phyloP scores from a whole-genome alignment of 2,888 invertebrate species.

The Leptinotarsa juncta region DNA sequence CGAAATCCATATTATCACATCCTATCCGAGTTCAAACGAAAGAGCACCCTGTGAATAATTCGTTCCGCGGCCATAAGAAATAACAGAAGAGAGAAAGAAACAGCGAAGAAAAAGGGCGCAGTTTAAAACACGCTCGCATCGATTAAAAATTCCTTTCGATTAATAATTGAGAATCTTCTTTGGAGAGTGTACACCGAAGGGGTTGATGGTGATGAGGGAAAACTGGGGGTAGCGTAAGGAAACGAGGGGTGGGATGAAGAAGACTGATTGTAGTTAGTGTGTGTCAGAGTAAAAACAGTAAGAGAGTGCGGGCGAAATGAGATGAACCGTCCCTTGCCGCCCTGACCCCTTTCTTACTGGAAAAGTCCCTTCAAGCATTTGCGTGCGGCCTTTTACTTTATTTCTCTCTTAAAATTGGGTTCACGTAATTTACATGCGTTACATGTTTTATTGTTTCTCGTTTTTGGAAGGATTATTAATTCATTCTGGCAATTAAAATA shows the following conservation, averaged over 20 bases:
- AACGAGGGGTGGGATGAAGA: slow-evolving; percentile 57
- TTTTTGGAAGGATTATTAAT: slow-evolving; percentile 19
- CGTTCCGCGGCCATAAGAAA: slow-evolving; percentile 41
- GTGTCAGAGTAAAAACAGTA: slow-evolving; percentile 65
- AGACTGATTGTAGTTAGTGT: slow-evolving; percentile 66
- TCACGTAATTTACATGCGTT: slow-evolving; percentile 51
- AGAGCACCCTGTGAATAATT: slow-evolving; percentile 29
- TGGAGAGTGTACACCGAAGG: slow-evolving; percentile 62
- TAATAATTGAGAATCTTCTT: slow-evolving; percentile 65
- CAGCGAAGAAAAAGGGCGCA: slow-evolving; percentile 53
- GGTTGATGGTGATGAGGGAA: slow-evolving; percentile 61
- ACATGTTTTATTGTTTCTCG: slow-evolving; percentile 38
- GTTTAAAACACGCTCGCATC: slow-evolving; percentile 61
- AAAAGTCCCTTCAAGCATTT: slow-evolving; percentile 46
- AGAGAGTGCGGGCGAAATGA: slow-evolving; percentile 77
- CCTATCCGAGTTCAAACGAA: neutral
- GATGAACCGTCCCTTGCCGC: slow-evolving; percentile 70
- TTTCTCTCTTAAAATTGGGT: slow-evolving; percentile 54
- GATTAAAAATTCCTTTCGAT: slow-evolving; percentile 65
- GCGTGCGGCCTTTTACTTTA: slow-evolving; percentile 53
- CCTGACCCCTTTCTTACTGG: slow-evolving; percentile 27
- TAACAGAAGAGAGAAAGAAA: slow-evolving; percentile 49
- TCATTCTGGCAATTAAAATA: slow-evolving; percentile 29
- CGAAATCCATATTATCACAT: neutral
- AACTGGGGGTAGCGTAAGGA: slow-evolving; percentile 48